Conservation (phyloP, 2,888 invertebrate genomes). For the Nemurella pictetii region DNA sequence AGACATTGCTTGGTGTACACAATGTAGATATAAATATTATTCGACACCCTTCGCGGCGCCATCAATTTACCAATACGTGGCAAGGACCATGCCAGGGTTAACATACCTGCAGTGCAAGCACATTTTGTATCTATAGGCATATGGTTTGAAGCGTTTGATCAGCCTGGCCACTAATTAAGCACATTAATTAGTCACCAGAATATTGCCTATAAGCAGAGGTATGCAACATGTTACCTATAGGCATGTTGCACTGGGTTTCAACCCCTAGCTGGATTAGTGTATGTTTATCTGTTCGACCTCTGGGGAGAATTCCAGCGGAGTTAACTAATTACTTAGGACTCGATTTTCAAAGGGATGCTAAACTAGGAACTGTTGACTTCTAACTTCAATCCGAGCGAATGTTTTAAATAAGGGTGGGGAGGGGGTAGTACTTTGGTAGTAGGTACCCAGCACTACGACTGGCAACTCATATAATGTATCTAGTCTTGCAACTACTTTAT, state of each 20-base stretch:
- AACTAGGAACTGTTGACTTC: slow-evolving; percentile 2
- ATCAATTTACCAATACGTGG: background rate
- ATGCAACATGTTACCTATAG: background rate
- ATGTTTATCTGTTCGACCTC: slow-evolving; percentile 14
- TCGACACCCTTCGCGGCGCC: too few relatives aligned
- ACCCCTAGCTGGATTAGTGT: too few relatives aligned
- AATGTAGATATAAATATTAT: background rate
- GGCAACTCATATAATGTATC: too few relatives aligned
- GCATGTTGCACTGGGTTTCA: background rate
- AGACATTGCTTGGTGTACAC: too few relatives aligned
- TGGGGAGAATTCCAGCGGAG: background rate
- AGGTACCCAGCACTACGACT: too few relatives aligned
- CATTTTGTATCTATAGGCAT: background rate
- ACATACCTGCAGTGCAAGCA: background rate
- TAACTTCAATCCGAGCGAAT: background rate
- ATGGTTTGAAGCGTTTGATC: background rate
- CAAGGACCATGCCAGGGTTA: background rate
- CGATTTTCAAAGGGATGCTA: slow-evolving; percentile 11
- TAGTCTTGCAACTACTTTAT: too few relatives aligned
- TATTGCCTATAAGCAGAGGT: background rate
- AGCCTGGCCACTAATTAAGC: background rate
- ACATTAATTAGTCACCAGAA: background rate
- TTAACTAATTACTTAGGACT: slow-evolving; percentile 7
- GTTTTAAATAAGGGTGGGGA: too few relatives aligned
- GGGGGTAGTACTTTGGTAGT: too few relatives aligned